These are phyloP conservation scores for Erpornis zantholeuca DNA, from an alignment of 2,113 vertebrate genomes.

Conservation along the genomic window DNA sequence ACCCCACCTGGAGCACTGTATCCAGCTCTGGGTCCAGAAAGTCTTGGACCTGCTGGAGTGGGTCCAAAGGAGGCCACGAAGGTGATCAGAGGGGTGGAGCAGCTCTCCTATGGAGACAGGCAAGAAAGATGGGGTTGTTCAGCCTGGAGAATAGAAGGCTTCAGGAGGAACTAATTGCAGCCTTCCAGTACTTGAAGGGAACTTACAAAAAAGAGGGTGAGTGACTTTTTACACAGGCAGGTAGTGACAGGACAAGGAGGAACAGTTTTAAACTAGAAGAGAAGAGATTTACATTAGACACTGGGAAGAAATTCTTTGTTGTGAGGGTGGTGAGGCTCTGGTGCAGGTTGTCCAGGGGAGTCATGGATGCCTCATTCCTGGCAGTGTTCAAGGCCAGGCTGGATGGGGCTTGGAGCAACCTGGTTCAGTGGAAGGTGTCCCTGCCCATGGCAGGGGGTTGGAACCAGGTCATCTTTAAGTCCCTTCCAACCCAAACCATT, in stretches of 20 bases:
- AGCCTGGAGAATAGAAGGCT: not conserved
- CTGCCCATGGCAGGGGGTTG: not conserved
- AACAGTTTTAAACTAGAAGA: not conserved
- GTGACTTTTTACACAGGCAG: not conserved
- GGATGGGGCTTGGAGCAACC: not conserved
- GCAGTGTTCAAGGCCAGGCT: not conserved
- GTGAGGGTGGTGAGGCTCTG: not conserved
- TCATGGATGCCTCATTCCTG: not conserved
- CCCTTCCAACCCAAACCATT: not conserved
- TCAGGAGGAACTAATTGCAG: not conserved
- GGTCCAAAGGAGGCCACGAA: not conserved
- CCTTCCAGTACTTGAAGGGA: not conserved
- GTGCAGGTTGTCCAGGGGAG: not conserved
- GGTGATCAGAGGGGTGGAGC: not conserved
- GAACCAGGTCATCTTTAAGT: not conserved
- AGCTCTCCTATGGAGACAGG: not conserved
- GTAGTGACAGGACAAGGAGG: not conserved
- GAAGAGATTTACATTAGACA: not conserved
- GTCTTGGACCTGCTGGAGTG: not conserved
- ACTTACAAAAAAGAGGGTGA: not conserved
- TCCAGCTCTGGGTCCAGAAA: not conserved
- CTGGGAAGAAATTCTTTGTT: not conserved
- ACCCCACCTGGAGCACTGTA: not conserved
- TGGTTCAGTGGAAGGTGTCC: not conserved
- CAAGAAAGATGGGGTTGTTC: not conserved